Base-by-base conservation (phyloP, 2,113 vertebrate species). In the Silurus asotus region DNA sequence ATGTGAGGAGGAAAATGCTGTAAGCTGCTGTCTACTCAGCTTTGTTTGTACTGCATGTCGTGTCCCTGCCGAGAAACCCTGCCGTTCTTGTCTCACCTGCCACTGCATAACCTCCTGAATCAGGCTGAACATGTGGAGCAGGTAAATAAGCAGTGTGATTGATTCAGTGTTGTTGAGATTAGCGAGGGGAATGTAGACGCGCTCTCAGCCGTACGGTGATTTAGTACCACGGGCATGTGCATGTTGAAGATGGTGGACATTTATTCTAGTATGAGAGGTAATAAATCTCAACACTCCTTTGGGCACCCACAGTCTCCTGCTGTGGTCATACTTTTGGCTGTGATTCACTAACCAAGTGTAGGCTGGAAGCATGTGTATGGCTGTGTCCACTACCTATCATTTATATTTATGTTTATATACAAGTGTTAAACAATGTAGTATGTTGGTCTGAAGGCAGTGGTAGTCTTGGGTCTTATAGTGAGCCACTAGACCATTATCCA, bases 331-430 rank as follows among this genome's bases (percentile, higher is more conserved):
- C 49, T 67, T 64, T 59, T 64, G 58, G 20, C 20, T 61, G n/a
- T 82, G 45, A 8, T n/a, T 64, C 23, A 64, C 20, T n/a, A n/a
- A 64, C 20, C 2, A 10, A 55, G 48, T 53, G 37, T 81, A 23
- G 82, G 2, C 10, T 84, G 58, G 70, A 56, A 80, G 51, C 84
- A 72, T 37, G 49, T 74, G 58, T 65, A n/a, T 61, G 25, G 6
- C 65, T 67, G 25, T 67, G 65, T 75, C 37, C 87, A 48, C 78
- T 85, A 58, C 89, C 89, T 86, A 82, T 67, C 86, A 87, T 87
- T 84, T 37, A 37, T 37, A 90, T 90, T 77, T 77, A 67, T 58
- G 85, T 69, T 74, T 89, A 87, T 82, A 89, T 17, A 72, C 8
- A 25, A 74, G 67, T 59, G 56, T 23, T 51, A 10, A 14, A 20